Percentiles rank a stretch among this genome's conserved stretches.
Conservation (phyloP, 2,797 vertebrate genomes). For the Helarctos malayanus region DNA sequence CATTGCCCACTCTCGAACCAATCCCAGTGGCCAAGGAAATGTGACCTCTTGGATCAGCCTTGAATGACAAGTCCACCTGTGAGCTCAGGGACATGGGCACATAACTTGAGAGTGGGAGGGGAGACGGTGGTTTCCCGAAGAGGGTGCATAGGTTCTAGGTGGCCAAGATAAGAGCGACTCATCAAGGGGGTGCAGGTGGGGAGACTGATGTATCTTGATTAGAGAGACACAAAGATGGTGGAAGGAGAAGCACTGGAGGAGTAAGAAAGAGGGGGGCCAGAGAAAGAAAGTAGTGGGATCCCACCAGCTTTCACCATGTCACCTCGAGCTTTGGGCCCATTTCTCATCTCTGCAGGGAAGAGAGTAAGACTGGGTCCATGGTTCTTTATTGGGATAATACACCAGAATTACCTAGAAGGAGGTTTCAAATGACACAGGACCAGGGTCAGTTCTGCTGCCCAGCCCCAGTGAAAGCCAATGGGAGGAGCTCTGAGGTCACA, state of each 20-base stretch:
- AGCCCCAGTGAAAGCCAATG: background rate
- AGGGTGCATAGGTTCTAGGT: background rate
- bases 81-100: background rate
- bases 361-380: background rate
- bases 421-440: background rate
- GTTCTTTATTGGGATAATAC: background rate
- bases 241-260: background rate
- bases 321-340: background rate
- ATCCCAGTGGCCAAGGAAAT: background rate
- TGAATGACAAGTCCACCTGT: background rate
- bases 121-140: background rate
- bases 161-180: background rate
- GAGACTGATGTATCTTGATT: background rate
- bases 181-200: no score
- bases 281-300: background rate
- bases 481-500: background rate
- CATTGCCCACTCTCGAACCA: background rate
- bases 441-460: background rate
- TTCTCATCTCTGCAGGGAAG: background rate
- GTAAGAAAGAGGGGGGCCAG: background rate
- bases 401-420: background rate
- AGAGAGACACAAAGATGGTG: background rate
- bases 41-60: background rate
- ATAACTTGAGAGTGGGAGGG: no score
- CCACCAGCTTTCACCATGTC: background rate